These are phyloP conservation scores for Tachina grossa DNA, from an alignment of 2,888 invertebrate genomes.

Conservation along the genomic window DNA sequence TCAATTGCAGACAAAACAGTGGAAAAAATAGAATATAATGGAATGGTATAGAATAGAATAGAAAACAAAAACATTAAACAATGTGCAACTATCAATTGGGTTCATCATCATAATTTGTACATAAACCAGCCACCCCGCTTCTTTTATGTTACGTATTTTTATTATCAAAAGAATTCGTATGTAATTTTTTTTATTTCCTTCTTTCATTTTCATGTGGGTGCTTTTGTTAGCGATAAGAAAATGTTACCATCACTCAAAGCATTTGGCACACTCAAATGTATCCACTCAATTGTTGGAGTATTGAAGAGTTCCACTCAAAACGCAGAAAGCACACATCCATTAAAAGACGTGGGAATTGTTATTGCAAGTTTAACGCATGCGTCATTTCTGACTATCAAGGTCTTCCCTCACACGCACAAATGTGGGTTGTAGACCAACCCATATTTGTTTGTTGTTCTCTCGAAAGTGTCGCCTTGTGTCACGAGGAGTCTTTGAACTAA, in stretches of 20 bases:
- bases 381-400: constrained; percentile 56
- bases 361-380: constrained; percentile 68
- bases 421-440: constrained; percentile 74
- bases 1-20: constrained; percentile 55
- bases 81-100: constrained; percentile 58
- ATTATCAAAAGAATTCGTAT: constrained; percentile 13
- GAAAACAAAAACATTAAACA: constrained; percentile 42
- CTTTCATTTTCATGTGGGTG: constrained; percentile 61
- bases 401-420: constrained; percentile 58
- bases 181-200: not conserved
- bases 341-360: constrained; percentile 47
- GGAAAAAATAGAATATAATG: constrained; percentile 36
- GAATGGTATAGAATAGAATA: constrained; percentile 20
- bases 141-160: constrained; percentile 1
- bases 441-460: constrained; percentile 40
- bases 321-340: constrained; percentile 16
- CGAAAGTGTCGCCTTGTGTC: constrained; percentile 29
- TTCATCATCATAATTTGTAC: constrained; percentile 51
- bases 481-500: constrained; percentile 37
- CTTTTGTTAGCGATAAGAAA: constrained; percentile 67
- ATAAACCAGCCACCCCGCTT: constrained; percentile 4
- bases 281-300: constrained; percentile 61
- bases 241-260: constrained; percentile 73
- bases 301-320: constrained; percentile 38
- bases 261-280: constrained; percentile 34